Evolutionary conservation across 2,113 vertebrate species (phyloP).

Genomic region (Cottus gobio): DNA sequence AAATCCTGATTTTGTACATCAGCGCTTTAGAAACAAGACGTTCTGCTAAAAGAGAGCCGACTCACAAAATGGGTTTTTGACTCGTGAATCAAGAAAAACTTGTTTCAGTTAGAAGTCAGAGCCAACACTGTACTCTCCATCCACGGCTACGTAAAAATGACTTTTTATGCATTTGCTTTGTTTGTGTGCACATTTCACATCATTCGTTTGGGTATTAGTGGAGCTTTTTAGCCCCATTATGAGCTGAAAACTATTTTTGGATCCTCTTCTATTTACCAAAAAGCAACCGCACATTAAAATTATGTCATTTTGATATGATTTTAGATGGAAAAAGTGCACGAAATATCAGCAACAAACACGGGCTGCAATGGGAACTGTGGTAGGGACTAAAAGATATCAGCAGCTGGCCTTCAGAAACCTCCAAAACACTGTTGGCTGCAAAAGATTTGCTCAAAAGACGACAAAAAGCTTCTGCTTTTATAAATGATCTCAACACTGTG

Average conservation of each 20-base stretch:
- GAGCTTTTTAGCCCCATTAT: background rate
- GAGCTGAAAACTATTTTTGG: slow-evolving; percentile 8
- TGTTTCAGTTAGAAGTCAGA: background rate
- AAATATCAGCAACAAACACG: background rate
- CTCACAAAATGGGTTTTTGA: background rate
- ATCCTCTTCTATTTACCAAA: background rate
- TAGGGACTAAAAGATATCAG: background rate
- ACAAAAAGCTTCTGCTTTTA: background rate
- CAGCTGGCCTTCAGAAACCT: background rate
- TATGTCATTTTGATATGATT: background rate
- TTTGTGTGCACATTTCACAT: background rate
- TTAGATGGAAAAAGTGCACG: too few relatives aligned
- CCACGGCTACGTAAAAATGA: background rate
- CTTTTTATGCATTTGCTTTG: background rate
- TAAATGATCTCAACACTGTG: background rate
- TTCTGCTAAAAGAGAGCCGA: background rate
- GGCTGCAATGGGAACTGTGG: background rate
- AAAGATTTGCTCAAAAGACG: background rate
- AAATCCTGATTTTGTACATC: slow-evolving; percentile 26
- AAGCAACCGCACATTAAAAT: background rate
- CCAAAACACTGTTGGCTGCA: background rate
- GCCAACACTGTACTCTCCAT: background rate
- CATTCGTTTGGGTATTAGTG: background rate
- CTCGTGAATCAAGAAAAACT: background rate
- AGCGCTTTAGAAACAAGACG: slow-evolving; percentile 32